These are phyloP conservation scores for Heliconius aoede DNA, from an alignment of 2,888 invertebrate species.

Conservation along the genomic window DNA sequence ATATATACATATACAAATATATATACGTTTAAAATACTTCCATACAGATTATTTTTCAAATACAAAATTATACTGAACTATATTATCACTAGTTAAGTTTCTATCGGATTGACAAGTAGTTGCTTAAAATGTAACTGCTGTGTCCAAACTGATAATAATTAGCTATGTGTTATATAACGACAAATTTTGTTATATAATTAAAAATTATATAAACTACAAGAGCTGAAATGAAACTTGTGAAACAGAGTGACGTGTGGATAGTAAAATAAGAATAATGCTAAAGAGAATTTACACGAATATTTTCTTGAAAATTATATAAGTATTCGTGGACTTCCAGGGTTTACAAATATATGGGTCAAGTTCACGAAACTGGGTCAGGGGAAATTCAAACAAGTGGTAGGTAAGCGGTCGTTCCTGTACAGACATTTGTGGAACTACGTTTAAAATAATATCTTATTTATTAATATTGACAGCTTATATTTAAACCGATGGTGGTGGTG, in stretches of 20 bases:
- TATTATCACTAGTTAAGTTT: neutral
- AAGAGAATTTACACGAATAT: neutral
- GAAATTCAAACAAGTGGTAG: slow-evolving; percentile 65
- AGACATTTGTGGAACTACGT: slow-evolving; percentile 63
- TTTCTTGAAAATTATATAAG: neutral
- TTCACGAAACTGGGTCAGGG: slow-evolving; percentile 76
- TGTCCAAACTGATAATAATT: slow-evolving; percentile 54
- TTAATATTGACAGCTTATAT: slow-evolving; percentile 37
- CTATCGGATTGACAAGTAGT: neutral
- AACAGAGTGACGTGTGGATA: neutral
- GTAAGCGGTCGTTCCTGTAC: slow-evolving; percentile 61
- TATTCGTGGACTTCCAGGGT: slow-evolving; percentile 51
- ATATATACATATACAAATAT: no score
- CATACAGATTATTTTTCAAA: neutral
- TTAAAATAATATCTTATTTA: slow-evolving; percentile 43
- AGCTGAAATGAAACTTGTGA: slow-evolving; percentile 6
- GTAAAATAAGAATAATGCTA: neutral
- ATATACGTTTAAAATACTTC: neutral
- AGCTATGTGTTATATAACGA: slow-evolving; percentile 9
- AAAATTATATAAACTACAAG: slow-evolving; percentile 9
- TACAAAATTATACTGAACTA: neutral
- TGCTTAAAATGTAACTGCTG: slow-evolving; percentile 1
- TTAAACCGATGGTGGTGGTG: slow-evolving; percentile 31
- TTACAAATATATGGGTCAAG: slow-evolving; percentile 72
- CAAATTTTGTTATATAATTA: slow-evolving; percentile 11